Base-by-base conservation (phyloP, 30 jellyfish, hydroid and myxozoan species). In the Hydractinia echinata region DNA sequence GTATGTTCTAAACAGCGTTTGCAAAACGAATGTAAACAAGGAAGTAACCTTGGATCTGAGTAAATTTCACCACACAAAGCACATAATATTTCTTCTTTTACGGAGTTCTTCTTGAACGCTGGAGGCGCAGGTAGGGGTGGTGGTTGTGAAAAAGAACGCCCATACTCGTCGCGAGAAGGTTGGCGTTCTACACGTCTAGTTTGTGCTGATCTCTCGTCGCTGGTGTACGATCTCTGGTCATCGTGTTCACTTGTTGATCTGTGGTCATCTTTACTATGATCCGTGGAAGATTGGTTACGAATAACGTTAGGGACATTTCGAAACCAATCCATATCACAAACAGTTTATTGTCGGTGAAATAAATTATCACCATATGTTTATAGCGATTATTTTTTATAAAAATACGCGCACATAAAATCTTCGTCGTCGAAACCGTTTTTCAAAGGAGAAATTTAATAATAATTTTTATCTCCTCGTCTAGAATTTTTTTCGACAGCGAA, bases 11-110 rank as follows among this genome's bases (percentile, higher is more conserved):
- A 87, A 76, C 99, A 93, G 68, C 99, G 86, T 77, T 86, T 87
- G 85, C 99, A 93, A 72, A 93, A 93, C 39, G 99, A 88, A 67
- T 93, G 99, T 55, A 93, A 81, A 54, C 99, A 93, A 10, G 99
- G 99, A 13, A 93, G 89, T 56, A 93, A 85, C 51, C 99, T 74
- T 15, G 99, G 99, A 64, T 93, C 99, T 54, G 72, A 82, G 83
- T 76, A 93, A 86, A 93, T 80, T 82, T 93, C 99, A 11, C 95
- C 99, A 87, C 99, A 93, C 72, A 93, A 83, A 8, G 99, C 95
- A 61, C 99, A 93, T 4, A 79, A 76, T 76, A 86, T 50, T 54
- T 93, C 99, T 52, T 85, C 88, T 16, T 83, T 77, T 81, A 76
- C 74, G 1, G 77, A 14, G 85, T 81, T 73, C 56, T 39, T 85